Conservation (phyloP, 2,797 vertebrate genomes). For the Acanthis flammea region DNA sequence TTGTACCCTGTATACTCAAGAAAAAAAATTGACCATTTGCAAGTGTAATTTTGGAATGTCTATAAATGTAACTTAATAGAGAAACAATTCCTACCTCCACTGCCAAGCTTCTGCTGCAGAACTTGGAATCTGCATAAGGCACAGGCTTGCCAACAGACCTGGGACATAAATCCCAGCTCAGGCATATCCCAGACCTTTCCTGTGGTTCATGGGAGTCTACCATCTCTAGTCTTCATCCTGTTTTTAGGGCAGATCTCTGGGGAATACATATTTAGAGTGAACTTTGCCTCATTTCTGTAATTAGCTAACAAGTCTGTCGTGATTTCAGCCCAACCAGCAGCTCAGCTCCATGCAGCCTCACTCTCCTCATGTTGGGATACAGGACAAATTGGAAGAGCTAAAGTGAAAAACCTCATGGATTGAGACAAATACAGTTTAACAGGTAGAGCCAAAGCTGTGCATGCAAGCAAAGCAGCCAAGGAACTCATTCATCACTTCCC, state of each 20-base stretch:
- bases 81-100: neutral
- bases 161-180: neutral
- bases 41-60: neutral
- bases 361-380: neutral
- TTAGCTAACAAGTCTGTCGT: neutral
- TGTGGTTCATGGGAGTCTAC: neutral
- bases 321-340: neutral
- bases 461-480: neutral
- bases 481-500: neutral
- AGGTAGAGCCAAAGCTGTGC: neutral
- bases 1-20: neutral
- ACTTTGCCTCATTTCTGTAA: neutral
- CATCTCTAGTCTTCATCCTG: neutral
- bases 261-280: neutral
- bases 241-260: neutral
- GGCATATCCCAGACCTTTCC: neutral
- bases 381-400: neutral
- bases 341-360: neutral
- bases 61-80: neutral
- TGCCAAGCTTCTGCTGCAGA: neutral
- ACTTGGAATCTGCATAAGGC: neutral
- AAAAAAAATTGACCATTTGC: neutral
- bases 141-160: neutral
- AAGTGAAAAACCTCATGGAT: neutral
- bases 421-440: neutral